Evolutionary conservation across 1,140 invertebrate genomes (phyloP).

Genomic region (Hirudo medicinalis): DNA sequence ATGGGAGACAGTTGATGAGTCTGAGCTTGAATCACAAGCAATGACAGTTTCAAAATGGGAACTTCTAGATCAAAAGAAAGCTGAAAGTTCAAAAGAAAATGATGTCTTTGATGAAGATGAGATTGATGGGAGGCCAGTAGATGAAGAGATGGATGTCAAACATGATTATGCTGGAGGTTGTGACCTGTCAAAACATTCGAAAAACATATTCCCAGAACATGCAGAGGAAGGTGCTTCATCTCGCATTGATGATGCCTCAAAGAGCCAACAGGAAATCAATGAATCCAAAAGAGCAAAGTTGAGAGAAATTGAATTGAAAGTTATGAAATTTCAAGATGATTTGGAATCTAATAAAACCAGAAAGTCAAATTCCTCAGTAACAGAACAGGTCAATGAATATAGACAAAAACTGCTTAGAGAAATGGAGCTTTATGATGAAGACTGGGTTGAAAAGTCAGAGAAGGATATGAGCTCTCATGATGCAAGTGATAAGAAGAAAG

Average conservation of each 20-base stretch:
- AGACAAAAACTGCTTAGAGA: constrained; percentile 63
- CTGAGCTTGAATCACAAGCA: constrained; percentile 65
- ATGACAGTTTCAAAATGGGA: constrained; percentile 82
- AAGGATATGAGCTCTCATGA: too few relatives aligned
- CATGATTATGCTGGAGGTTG: background rate
- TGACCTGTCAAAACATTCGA: constrained; percentile 1
- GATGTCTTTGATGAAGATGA: constrained; percentile 37
- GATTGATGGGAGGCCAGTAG: constrained; percentile 40
- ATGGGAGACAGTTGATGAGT: constrained; percentile 80
- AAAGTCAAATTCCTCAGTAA: constrained; percentile 58
- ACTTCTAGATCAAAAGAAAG: constrained; percentile 43
- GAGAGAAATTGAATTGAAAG: constrained; percentile 82
- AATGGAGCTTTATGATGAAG: constrained; percentile 25
- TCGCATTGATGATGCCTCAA: constrained; percentile 21
- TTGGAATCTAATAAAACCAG: constrained; percentile 64
- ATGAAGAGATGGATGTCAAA: background rate
- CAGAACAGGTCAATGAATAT: constrained; percentile 78
- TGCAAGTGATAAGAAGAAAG: background rate
- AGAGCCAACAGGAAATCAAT: constrained; percentile 36
- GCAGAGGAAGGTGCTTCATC: constrained; percentile 24
- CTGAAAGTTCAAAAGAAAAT: constrained; percentile 23
- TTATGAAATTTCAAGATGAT: constrained; percentile 89
- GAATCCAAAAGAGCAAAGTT: constrained; percentile 69
- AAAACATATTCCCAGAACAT: constrained; percentile 16
- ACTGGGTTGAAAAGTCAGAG: background rate